phyloP scores from a whole-genome alignment of 2,888 invertebrate species.

The Drosophila buzzatii region DNA sequence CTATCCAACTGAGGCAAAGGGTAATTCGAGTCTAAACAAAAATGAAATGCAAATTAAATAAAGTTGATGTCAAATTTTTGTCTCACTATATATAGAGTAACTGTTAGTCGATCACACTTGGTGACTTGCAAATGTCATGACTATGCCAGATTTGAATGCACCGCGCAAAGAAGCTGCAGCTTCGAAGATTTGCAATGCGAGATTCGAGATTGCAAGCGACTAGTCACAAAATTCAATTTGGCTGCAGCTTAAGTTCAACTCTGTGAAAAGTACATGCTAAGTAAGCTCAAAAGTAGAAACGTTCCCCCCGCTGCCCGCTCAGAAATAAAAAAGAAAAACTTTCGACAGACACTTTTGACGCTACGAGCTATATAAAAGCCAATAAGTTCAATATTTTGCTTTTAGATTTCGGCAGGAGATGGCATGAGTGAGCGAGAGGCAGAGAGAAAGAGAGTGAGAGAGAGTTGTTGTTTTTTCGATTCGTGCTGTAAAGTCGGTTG shows the following conservation, averaged over 20 bases:
- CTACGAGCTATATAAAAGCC: slow-evolving; percentile 76
- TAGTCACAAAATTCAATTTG: slow-evolving; percentile 69
- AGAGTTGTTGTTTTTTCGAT: slow-evolving; percentile 32
- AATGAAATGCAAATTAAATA: background rate
- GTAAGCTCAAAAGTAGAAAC: slow-evolving; percentile 78
- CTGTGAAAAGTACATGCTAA: slow-evolving; percentile 73
- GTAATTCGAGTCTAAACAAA: background rate
- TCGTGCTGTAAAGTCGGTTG: slow-evolving; percentile 64
- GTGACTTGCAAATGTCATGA: slow-evolving; percentile 2
- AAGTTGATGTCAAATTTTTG: background rate
- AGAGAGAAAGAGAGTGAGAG: background rate
- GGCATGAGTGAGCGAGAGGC: background rate
- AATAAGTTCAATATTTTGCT: slow-evolving; percentile 81
- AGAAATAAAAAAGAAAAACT: slow-evolving; percentile 19
- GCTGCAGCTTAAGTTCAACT: slow-evolving; percentile 74
- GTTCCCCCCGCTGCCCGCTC: background rate
- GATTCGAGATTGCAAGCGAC: slow-evolving; percentile 43
- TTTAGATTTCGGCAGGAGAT: slow-evolving; percentile 54
- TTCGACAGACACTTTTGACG: slow-evolving; percentile 68
- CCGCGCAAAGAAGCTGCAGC: slow-evolving; percentile 15
- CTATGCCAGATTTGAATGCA: slow-evolving; percentile 42
- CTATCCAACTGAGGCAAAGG: background rate
- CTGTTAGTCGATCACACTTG: slow-evolving; percentile 7
- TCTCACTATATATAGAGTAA: slow-evolving; percentile 6
- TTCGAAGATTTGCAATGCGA: slow-evolving; percentile 67